These are phyloP conservation scores for Pseudomyrmex flavicornis DNA, from an alignment of 1,140 invertebrate genomes.

Conservation along the genomic window DNA sequence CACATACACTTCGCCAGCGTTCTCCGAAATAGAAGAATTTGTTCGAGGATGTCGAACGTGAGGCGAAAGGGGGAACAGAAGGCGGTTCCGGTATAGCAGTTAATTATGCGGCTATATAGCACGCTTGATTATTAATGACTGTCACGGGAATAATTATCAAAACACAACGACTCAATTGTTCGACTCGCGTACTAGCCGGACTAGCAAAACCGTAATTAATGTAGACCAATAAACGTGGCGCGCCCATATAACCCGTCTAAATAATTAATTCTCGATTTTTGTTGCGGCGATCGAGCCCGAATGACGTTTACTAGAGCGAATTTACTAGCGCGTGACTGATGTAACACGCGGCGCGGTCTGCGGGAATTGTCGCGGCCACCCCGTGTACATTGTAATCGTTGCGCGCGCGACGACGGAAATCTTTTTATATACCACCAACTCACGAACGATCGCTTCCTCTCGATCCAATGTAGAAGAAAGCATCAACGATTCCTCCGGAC, in stretches of 20 bases:
- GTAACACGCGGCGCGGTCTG: not conserved
- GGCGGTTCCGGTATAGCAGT: slow-evolving; percentile 55
- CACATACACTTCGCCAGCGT: not conserved
- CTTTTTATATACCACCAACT: slow-evolving; percentile 60
- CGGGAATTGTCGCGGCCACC: too few relatives aligned
- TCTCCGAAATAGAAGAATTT: slow-evolving; percentile 30
- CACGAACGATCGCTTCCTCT: slow-evolving; percentile 38
- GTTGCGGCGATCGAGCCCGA: slow-evolving; percentile 38
- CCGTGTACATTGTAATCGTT: not conserved
- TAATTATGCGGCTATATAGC: slow-evolving; percentile 51
- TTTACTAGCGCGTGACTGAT: slow-evolving; percentile 30
- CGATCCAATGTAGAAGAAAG: not conserved
- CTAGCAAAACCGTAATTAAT: slow-evolving; percentile 61
- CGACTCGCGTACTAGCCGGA: slow-evolving; percentile 31
- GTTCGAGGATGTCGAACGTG: not conserved
- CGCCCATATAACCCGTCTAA: slow-evolving; percentile 49
- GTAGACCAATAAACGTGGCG: slow-evolving; percentile 59
- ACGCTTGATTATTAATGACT: slow-evolving; percentile 61
- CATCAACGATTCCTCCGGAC: slow-evolving; percentile 63
- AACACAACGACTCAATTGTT: slow-evolving; percentile 64
- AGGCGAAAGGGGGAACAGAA: not conserved
- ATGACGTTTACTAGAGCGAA: slow-evolving; percentile 52
- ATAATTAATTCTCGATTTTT: slow-evolving; percentile 61
- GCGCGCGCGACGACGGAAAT: slow-evolving; percentile 29
- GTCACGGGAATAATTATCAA: slow-evolving; percentile 61